Base-by-base conservation (phyloP, 2,797 vertebrate species). In the Antennarius maculatus region DNA sequence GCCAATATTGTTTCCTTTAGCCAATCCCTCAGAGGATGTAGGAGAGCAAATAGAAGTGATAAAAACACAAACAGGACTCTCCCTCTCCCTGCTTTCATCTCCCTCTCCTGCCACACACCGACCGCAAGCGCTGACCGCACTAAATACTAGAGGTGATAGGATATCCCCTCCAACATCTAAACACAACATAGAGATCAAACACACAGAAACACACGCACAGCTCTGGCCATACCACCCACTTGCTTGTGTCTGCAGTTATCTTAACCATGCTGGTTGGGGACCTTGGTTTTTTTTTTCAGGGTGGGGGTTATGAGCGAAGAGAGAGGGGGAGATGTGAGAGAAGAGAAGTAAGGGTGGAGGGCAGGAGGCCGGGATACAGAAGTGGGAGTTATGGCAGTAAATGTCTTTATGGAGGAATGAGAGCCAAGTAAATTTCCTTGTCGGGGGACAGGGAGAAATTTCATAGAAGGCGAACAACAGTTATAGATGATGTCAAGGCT, bases 141-240 rank as follows among this genome's bases (percentile, higher is more conserved):
- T 73, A 85, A 91, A 88, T 88, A 90, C 84, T 88, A 73, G 88
- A 93, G 91, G 92, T 92, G 92, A 94, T 92, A 93, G 92, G 91
- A 93, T 93, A 93, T 92, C 92, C 89, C 89, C 90, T 88, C 80
- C 88, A 92, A 93, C 91, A 93, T 93, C 91, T 93, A 92, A 94
- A 93, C 91, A 93, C 86, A 93, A 93, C 90, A 92, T 81, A 76
- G 60, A 92, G 90, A 93, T 93, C 90, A 93, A 93, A 94, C 89
- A 82, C 81, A 63, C 64, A 79, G 47, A 83, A 66, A 80, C 83
- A 80, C 81, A 75, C 67, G 68, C 68, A 75, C 55, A 83, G 69
- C 70, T 73, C 76, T 72, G 76, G 84, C 81, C 56, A 86, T 94
- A 90, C 93, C 93, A 93, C 93, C 93, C 92, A 93, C 89, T 78